Evolutionary conservation across 2,113 vertebrate genomes (phyloP).

Genomic region (Notechis scutatus): DNA sequence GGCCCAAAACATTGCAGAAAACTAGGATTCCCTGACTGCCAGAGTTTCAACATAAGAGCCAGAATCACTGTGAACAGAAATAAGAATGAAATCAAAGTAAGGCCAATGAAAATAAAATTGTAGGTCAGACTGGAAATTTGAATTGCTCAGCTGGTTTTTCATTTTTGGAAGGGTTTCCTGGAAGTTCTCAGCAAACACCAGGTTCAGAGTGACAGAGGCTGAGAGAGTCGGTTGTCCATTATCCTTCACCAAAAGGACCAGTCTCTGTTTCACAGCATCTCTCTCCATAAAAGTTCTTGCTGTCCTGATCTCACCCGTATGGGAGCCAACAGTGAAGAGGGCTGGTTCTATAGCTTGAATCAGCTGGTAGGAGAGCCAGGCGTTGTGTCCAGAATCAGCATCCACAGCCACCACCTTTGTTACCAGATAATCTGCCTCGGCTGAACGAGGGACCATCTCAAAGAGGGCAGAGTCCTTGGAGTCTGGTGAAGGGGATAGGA

Average conservation of each 20-base stretch:
- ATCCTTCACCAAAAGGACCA: conserved; percentile 14
- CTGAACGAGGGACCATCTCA: background rate
- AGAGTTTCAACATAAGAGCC: conserved; percentile 1
- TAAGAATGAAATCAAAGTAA: conserved; percentile 41
- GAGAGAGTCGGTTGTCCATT: conserved; percentile 28
- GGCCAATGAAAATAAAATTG: conserved; percentile 59
- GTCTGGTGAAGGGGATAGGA: background rate
- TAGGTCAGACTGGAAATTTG: conserved; percentile 34
- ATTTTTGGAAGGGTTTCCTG: conserved; percentile 22
- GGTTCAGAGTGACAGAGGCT: background rate
- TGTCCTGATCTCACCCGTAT: background rate
- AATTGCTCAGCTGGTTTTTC: background rate
- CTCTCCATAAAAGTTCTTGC: background rate
- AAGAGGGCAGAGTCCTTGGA: background rate
- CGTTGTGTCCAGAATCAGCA: conserved; percentile 19
- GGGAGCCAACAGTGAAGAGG: background rate
- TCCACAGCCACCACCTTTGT: conserved; percentile 26
- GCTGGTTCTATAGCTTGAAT: background rate
- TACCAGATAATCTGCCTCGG: conserved; percentile 13
- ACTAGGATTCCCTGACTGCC: conserved; percentile 17
- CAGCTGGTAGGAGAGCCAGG: background rate
- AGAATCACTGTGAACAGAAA: conserved; percentile 6
- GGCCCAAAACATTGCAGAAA: conserved; percentile 39
- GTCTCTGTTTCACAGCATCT: background rate
- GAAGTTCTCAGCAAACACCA: conserved; percentile 25